Percentiles rank a stretch among this genome's conserved stretches.
phyloP scores from a whole-genome alignment of 2,888 invertebrate genomes.

The Ephialtes manifestator region DNA sequence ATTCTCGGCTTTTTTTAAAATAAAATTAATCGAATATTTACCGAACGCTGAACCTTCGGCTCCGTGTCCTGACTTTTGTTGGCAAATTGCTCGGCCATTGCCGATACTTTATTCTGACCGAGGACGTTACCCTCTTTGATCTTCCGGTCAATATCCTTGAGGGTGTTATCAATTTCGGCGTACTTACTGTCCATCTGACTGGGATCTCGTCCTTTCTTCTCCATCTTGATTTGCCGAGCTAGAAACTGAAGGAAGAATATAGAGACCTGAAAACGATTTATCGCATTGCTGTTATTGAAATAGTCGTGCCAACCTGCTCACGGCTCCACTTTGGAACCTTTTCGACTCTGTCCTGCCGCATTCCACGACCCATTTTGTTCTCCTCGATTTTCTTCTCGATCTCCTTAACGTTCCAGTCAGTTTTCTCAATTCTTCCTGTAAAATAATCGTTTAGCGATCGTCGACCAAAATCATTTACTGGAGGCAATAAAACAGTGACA shows the following conservation, averaged over 20 bases:
- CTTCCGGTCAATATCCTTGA: constrained; percentile 91
- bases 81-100: constrained; percentile 93
- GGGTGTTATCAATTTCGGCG: constrained; percentile 91
- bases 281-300: constrained; percentile 38
- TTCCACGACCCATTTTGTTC: constrained; percentile 90
- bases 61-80: constrained; percentile 87
- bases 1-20: background rate
- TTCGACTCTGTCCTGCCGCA: constrained; percentile 88
- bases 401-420: constrained; percentile 96
- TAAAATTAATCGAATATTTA: constrained; percentile 84
- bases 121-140: constrained; percentile 92
- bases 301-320: constrained; percentile 89
- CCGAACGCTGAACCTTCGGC: constrained; percentile 87
- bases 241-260: constrained; percentile 87
- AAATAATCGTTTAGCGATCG: constrained; percentile 9
- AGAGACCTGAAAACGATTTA: constrained; percentile 79
- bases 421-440: constrained; percentile 93
- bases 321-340: constrained; percentile 96
- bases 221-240: constrained; percentile 91
- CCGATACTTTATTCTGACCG: constrained; percentile 93
- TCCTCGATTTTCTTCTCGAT: constrained; percentile 96
- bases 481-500: constrained; percentile 44
- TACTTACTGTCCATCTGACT: constrained; percentile 89
- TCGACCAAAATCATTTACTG: background rate
- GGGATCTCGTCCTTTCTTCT: constrained; percentile 88